These are phyloP conservation scores for Oryzias celebensis DNA, from an alignment of 2,113 vertebrate species.

Conservation along the genomic window DNA sequence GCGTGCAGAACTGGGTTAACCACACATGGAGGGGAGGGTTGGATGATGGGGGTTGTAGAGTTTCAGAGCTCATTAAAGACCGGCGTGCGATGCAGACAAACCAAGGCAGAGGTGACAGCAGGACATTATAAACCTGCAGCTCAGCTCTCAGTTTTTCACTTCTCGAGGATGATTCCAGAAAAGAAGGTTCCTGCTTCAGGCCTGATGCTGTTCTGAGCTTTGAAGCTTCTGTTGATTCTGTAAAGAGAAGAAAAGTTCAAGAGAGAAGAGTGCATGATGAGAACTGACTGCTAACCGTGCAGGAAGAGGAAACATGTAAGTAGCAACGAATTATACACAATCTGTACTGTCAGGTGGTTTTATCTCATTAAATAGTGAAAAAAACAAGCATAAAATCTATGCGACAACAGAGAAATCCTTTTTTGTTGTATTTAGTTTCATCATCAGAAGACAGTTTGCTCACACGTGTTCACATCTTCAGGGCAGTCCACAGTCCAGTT, in stretches of 20 bases:
- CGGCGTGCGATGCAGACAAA: slow-evolving; percentile 13
- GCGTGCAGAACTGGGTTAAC: slow-evolving; percentile 43
- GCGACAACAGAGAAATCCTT: no score
- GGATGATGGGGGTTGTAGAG: not conserved
- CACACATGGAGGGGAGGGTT: slow-evolving; percentile 17
- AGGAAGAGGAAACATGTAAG: slow-evolving; percentile 52
- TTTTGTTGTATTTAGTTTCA: not conserved
- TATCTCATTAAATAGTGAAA: not conserved
- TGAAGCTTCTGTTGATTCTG: slow-evolving; percentile 18
- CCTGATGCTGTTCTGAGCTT: slow-evolving; percentile 4
- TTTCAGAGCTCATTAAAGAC: slow-evolving; percentile 24
- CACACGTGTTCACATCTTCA: slow-evolving; percentile 17
- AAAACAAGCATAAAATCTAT: not conserved
- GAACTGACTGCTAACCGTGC: slow-evolving; percentile 4
- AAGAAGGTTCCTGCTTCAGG: slow-evolving; percentile 41
- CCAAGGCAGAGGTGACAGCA: not conserved
- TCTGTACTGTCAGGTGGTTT: not conserved
- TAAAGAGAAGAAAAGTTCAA: slow-evolving; percentile 22
- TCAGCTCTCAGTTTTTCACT: not conserved
- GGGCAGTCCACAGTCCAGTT: slow-evolving; percentile 47
- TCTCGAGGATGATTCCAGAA: slow-evolving; percentile 5
- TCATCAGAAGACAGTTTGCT: not conserved
- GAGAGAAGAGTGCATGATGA: slow-evolving; percentile 31
- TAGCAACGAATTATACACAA: slow-evolving; percentile 6
- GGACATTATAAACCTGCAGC: not conserved